Percentiles rank a stretch among this genome's conserved stretches.
These are phyloP conservation scores for Euleptes europaea DNA, from an alignment of 2,113 vertebrate genomes.

Conservation along the genomic window DNA sequence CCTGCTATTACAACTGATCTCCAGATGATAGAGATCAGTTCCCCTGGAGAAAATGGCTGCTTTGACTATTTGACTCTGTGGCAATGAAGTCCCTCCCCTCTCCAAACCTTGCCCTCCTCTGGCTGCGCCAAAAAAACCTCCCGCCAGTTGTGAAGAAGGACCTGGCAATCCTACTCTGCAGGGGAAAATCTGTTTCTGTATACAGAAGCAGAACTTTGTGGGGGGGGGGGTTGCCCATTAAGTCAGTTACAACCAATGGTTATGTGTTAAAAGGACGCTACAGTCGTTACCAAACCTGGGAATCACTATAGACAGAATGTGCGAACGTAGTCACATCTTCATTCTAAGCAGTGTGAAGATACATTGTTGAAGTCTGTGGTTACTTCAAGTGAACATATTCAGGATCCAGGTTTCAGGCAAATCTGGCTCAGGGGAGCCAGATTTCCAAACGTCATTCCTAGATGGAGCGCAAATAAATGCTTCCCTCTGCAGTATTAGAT, in stretches of 20 bases:
- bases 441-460: neutral
- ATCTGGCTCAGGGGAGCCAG: neutral
- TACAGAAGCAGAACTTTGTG: neutral
- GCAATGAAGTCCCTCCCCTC: too few relatives aligned
- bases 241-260: neutral
- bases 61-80: too few relatives aligned
- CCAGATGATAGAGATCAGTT: too few relatives aligned
- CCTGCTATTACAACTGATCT: too few relatives aligned
- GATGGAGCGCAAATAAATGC: neutral
- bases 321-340: neutral
- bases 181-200: neutral
- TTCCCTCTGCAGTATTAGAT: neutral
- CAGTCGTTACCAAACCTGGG: neutral
- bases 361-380: neutral
- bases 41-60: too few relatives aligned
- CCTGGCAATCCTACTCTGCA: too few relatives aligned
- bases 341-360: neutral
- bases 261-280: neutral
- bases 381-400: neutral
- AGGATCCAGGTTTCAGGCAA: neutral
- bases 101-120: too few relatives aligned
- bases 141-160: too few relatives aligned
- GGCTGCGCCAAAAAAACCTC: too few relatives aligned
- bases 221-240: too few relatives aligned
- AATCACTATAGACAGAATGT: neutral